phyloP scores from a whole-genome alignment of 2,113 vertebrate genomes.

The Erythrolamprus reginae region DNA sequence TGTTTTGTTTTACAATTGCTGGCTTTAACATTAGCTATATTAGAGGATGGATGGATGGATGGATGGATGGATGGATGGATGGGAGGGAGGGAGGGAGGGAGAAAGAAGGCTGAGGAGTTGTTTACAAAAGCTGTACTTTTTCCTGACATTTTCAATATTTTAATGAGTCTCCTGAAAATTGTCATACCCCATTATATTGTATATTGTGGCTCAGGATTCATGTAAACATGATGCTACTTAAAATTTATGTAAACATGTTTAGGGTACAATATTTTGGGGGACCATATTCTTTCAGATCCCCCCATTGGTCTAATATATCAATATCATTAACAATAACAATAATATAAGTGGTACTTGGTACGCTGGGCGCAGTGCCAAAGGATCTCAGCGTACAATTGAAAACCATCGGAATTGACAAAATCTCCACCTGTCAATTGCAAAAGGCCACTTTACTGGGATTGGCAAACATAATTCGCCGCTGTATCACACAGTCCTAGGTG shows the following conservation, averaged over 20 bases:
- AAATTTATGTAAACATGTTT: background rate
- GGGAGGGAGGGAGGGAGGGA: fast-evolving
- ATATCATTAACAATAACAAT: no score
- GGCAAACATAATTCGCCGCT: no score
- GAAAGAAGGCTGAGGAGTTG: background rate
- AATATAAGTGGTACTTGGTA: no score
- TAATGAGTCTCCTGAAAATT: background rate
- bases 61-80: background rate
- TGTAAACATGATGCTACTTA: background rate
- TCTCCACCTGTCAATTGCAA: no score
- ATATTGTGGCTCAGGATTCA: background rate
- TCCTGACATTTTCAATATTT: background rate
- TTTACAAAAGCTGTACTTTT: no score
- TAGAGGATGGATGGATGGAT: background rate
- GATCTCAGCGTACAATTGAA: no score
- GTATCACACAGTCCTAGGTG: no score
- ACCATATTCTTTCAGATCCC: background rate
- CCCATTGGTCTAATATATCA: background rate
- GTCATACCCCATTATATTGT: background rate
- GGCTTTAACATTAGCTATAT: background rate
- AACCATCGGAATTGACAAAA: no score
- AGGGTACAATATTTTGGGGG: background rate
- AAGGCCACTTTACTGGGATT: no score
- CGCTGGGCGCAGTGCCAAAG: no score
- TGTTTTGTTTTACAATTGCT: background rate